Percentiles rank a stretch among this genome's conserved stretches.
Evolutionary conservation across 2,888 invertebrate species (phyloP).

Genomic region (Dysmachus trigonus): DNA sequence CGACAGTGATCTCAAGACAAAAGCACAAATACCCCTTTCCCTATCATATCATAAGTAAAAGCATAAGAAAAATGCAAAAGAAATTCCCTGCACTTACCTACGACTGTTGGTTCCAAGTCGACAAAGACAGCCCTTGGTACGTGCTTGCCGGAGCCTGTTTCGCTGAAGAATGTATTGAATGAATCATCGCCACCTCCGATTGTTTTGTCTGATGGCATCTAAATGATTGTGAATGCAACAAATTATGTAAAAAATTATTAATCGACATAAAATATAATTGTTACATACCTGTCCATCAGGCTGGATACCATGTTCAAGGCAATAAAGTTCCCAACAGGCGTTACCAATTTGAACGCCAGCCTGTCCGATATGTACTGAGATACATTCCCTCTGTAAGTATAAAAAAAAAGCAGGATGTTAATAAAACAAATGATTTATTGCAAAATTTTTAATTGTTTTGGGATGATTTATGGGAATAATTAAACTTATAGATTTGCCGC

Average conservation of each 20-base stretch:
- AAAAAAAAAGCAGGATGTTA: conserved; percentile 12
- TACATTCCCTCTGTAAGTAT: conserved; percentile 78
- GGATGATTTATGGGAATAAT: neutral
- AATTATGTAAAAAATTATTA: conserved; percentile 25
- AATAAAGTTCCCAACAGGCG: conserved; percentile 88
- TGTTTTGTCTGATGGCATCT: conserved; percentile 84
- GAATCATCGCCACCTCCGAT: conserved; percentile 79
- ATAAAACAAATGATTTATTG: conserved; percentile 11
- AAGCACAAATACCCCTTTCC: neutral
- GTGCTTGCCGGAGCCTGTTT: conserved; percentile 81
- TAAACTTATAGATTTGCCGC: neutral
- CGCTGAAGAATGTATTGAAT: conserved; percentile 82
- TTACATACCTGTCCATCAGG: conserved; percentile 74
- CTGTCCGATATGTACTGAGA: conserved; percentile 87
- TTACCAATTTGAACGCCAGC: conserved; percentile 89
- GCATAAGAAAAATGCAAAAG: neutral
- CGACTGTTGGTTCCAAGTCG: conserved; percentile 92
- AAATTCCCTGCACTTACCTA: conserved; percentile 69
- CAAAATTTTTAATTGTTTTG: neutral
- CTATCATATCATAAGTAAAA: neutral
- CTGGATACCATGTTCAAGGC: conserved; percentile 84
- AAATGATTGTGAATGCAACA: neutral
- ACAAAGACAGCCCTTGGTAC: conserved; percentile 90
- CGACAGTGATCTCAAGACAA: neutral
- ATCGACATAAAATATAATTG: neutral